These are phyloP conservation scores for Chloropsis hardwickii DNA, from an alignment of 2,113 vertebrate genomes.

Conservation along the genomic window DNA sequence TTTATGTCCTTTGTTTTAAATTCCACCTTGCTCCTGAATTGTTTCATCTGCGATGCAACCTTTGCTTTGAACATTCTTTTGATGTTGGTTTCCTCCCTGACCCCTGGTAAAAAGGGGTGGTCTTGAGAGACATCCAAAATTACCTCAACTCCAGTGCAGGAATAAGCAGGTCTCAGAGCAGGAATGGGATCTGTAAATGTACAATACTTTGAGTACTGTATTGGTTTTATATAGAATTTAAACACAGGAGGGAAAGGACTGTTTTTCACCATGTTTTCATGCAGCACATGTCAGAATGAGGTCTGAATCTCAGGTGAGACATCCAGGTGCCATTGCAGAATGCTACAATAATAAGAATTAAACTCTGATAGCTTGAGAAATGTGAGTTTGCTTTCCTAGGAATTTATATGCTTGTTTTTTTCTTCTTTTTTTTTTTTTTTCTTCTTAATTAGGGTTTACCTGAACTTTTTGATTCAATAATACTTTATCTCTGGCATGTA, in stretches of 20 bases:
- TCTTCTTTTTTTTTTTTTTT: neutral
- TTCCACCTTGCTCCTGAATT: neutral
- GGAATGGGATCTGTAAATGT: neutral
- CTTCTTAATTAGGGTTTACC: neutral
- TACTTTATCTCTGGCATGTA: neutral
- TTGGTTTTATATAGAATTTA: neutral
- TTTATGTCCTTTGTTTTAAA: too few relatives aligned
- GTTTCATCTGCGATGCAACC: neutral
- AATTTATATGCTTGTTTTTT: neutral
- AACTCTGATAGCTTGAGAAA: neutral
- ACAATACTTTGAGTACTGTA: neutral
- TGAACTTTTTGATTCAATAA: neutral
- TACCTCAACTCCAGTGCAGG: fast-evolving
- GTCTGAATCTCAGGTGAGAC: neutral
- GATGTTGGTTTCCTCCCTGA: neutral
- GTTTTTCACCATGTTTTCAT: neutral
- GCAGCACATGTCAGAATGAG: neutral
- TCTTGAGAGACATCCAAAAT: neutral
- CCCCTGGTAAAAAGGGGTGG: neutral
- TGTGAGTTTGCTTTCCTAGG: neutral
- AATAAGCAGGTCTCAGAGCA: neutral
- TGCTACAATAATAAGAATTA: neutral
- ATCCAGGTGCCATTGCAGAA: neutral
- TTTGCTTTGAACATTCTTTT: neutral
- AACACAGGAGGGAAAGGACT: neutral